Conservation (phyloP, 2,888 invertebrate species). For the Crocallis elinguaria region DNA sequence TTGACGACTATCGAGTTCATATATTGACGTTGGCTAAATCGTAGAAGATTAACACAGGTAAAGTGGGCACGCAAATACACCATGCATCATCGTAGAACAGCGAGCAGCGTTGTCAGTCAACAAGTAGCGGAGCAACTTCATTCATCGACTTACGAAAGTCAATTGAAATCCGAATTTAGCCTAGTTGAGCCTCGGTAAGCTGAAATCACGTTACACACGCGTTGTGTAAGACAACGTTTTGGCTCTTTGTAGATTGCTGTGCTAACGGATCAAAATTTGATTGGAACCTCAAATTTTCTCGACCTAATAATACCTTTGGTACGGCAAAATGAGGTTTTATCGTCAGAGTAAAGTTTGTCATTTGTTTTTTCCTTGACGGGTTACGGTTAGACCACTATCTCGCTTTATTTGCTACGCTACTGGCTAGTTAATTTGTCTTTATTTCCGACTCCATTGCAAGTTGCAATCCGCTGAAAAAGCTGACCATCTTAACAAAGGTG, state of each 20-base stretch:
- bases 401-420: no score
- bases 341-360: background rate
- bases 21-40: slow-evolving; percentile 8
- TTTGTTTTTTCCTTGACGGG: no score
- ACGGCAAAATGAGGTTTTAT: background rate
- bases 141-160: slow-evolving; percentile 73
- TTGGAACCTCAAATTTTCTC: background rate
- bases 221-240: slow-evolving; percentile 47
- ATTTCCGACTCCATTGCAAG: no score
- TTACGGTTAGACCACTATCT: no score
- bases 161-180: slow-evolving; percentile 73
- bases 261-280: background rate
- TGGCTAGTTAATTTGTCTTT: no score
- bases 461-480: no score
- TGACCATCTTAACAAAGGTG: no score
- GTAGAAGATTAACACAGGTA: slow-evolving; percentile 23
- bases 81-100: slow-evolving; percentile 27
- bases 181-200: slow-evolving; percentile 58
- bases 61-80: slow-evolving; percentile 22
- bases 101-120: slow-evolving; percentile 38
- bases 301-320: no score
- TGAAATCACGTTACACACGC: slow-evolving; percentile 38
- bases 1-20: background rate
- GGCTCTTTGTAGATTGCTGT: slow-evolving; percentile 5
- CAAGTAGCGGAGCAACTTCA: slow-evolving; percentile 56